phyloP scores from a whole-genome alignment of 2,113 vertebrate genomes.

The Vulpes lagopus region DNA sequence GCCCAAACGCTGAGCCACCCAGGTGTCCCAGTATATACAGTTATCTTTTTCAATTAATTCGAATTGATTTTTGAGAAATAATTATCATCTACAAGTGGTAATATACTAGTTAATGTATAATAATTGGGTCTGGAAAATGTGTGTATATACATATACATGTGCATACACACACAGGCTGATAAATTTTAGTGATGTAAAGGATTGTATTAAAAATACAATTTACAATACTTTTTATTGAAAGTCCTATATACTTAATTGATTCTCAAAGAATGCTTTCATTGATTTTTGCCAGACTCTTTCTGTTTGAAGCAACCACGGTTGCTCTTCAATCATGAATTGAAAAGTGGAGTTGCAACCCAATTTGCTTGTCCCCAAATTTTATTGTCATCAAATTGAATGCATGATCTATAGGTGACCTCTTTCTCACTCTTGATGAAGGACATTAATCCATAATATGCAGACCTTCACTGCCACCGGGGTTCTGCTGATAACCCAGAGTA shows the following conservation, averaged over 20 bases:
- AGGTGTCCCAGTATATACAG: neutral
- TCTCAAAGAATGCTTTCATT: neutral
- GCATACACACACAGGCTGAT: neutral
- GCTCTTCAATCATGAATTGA: neutral
- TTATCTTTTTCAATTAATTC: constrained; percentile 4
- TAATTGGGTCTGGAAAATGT: neutral
- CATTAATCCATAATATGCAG: neutral
- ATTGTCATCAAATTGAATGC: neutral
- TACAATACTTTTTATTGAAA: neutral
- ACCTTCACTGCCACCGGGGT: neutral
- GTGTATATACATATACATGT: too few species aligned
- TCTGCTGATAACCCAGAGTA: neutral
- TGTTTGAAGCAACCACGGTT: neutral
- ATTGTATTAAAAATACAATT: neutral
- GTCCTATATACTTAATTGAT: neutral
- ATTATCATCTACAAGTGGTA: neutral
- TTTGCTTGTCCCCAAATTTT: neutral
- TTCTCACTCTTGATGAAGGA: neutral
- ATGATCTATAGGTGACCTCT: neutral
- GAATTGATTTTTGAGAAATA: neutral
- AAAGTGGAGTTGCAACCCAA: neutral
- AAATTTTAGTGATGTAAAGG: neutral
- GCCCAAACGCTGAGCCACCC: too few species aligned
- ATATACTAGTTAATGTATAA: neutral
- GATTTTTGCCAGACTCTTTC: neutral